phyloP scores from a whole-genome alignment of 2,888 invertebrate genomes.

The Xylota segnis region DNA sequence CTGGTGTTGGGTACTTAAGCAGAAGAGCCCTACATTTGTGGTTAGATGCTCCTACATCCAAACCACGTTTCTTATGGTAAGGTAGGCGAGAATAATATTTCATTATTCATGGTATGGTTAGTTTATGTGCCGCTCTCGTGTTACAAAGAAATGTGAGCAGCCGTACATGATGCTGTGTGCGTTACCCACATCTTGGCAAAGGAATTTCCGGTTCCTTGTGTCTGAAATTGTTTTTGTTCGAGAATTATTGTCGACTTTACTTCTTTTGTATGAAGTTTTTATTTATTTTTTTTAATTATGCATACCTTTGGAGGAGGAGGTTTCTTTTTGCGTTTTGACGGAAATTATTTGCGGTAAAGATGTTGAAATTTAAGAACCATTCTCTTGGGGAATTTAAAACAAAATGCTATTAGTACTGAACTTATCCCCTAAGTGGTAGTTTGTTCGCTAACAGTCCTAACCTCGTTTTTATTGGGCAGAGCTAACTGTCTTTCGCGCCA shows the following conservation, averaged over 20 bases:
- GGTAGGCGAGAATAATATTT: constrained; percentile 44
- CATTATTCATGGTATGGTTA: constrained; percentile 64
- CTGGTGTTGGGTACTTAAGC: not conserved
- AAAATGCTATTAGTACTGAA: no score
- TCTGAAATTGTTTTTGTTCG: constrained; percentile 60
- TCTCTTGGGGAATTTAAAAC: not conserved
- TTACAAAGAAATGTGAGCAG: constrained; percentile 53
- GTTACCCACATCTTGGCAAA: constrained; percentile 43
- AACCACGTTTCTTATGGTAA: constrained; percentile 16
- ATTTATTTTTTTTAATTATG: constrained; percentile 23
- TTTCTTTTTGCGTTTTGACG: not conserved
- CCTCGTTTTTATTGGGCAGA: no score
- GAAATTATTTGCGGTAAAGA: not conserved
- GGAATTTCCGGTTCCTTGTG: constrained; percentile 74
- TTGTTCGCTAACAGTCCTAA: no score
- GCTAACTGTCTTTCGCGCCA: no score
- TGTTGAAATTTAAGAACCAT: not conserved
- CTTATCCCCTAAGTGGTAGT: no score
- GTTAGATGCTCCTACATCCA: not conserved
- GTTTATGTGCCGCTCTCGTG: constrained; percentile 52
- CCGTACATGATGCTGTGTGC: constrained; percentile 28
- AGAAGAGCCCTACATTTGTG: not conserved
- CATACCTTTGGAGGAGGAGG: constrained; percentile 15
- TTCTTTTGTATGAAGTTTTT: constrained; percentile 11
- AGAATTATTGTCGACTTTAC: constrained; percentile 36